phyloP scores from a whole-genome alignment of 1,140 invertebrate genomes.

The Metaphire vulgaris region DNA sequence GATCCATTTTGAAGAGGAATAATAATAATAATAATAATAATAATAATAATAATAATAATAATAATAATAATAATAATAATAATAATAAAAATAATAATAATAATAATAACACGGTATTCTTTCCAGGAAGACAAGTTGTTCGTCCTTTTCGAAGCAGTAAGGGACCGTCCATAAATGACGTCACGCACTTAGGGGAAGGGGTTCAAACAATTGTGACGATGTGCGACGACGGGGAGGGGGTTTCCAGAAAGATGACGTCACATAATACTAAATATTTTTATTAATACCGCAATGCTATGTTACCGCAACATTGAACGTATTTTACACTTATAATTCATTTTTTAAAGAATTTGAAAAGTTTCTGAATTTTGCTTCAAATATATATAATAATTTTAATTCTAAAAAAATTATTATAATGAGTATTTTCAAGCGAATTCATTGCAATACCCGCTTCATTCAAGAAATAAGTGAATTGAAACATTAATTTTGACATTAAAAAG shows the following conservation, averaged over 20 bases:
- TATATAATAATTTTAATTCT: too few species aligned
- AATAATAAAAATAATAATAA: conserved; percentile 1
- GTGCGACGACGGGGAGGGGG: background rate
- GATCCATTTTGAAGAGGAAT: too few species aligned
- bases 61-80: background rate
- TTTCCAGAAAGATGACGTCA: too few species aligned
- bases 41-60: conserved; percentile 4
- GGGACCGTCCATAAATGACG: too few species aligned
- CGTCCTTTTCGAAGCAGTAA: too few species aligned
- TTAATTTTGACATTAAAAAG: background rate
- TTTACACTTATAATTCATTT: too few species aligned
- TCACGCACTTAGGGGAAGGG: background rate
- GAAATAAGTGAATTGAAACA: too few species aligned
- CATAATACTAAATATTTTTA: background rate
- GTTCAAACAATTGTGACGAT: background rate
- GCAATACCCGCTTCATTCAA: too few species aligned
- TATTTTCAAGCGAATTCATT: too few species aligned
- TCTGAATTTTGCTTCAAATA: too few species aligned
- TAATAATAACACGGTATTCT: background rate
- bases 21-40: conserved; percentile 4
- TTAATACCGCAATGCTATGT: background rate
- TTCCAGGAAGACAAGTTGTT: background rate
- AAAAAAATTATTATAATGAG: too few species aligned
- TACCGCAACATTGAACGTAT: background rate
- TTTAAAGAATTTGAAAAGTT: too few species aligned